Evolutionary conservation across 2,797 vertebrate genomes (phyloP).

Genomic region (Notamacropus eugenii): DNA sequence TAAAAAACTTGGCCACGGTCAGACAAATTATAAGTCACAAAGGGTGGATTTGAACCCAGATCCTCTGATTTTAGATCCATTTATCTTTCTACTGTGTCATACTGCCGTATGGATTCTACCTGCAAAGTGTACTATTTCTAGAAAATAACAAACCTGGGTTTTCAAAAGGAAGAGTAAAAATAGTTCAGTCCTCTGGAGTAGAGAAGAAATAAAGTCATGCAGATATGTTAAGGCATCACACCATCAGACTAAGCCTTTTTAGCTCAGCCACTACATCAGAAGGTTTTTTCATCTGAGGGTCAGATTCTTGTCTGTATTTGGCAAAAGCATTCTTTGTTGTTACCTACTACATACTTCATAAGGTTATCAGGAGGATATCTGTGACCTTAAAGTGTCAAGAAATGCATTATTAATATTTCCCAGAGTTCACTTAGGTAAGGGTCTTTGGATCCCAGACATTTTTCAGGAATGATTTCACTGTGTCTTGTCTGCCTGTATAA

Average conservation of each 20-base stretch:
- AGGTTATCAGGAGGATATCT: background rate
- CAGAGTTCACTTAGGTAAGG: slow-evolving; percentile 9
- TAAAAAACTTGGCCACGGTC: background rate
- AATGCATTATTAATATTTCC: background rate
- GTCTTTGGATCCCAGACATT: slow-evolving; percentile 11
- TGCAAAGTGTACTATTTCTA: background rate
- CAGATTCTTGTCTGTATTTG: background rate
- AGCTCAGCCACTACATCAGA: background rate
- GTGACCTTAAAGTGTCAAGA: background rate
- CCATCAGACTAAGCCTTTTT: background rate
- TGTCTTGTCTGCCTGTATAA: background rate
- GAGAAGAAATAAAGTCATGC: background rate
- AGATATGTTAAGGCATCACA: background rate
- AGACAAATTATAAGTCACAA: background rate
- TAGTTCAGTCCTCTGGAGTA: background rate
- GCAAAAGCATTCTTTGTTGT: background rate
- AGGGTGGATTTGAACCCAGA: background rate
- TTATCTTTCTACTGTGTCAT: background rate
- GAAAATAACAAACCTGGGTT: background rate
- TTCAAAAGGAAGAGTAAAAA: background rate
- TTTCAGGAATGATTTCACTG: background rate
- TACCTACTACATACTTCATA: background rate
- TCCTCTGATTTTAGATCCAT: background rate
- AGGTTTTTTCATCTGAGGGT: background rate
- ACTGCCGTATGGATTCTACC: background rate